Evolutionary conservation across 2,797 vertebrate species (phyloP).

Genomic region (Choloepus didactylus): DNA sequence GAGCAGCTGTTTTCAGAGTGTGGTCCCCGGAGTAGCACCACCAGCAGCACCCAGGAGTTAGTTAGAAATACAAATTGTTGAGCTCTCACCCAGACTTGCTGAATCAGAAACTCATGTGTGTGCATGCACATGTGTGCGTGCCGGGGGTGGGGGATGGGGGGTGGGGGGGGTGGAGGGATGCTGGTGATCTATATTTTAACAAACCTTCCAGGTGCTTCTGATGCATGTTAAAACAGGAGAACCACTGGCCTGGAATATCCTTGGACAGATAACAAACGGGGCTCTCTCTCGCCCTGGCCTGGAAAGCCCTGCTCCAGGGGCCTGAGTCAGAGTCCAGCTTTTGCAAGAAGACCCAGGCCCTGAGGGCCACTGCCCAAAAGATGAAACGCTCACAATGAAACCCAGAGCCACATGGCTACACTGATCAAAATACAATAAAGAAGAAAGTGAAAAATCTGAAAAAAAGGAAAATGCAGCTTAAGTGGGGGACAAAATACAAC

Average conservation of each 20-base stretch:
- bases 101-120: neutral
- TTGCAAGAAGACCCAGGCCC: slow-evolving; percentile 74
- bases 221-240: neutral
- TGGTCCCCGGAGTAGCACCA: neutral
- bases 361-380: slow-evolving; percentile 80
- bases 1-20: slow-evolving; percentile 1
- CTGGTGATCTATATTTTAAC: neutral
- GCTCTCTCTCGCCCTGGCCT: slow-evolving; percentile 2
- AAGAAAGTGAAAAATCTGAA: slow-evolving; percentile 86
- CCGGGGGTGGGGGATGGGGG: neutral
- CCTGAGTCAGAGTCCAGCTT: slow-evolving; percentile 69
- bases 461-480: slow-evolving; percentile 86
- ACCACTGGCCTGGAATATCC: neutral
- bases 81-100: neutral
- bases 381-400: slow-evolving; percentile 86
- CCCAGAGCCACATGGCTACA: slow-evolving; percentile 77
- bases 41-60: neutral
- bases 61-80: slow-evolving; percentile 34
- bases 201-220: slow-evolving; percentile 22
- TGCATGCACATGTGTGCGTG: no score
- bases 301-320: slow-evolving; percentile 72
- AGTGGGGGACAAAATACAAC: slow-evolving; percentile 88
- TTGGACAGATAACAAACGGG: neutral
- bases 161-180: no score
- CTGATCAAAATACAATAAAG: slow-evolving; percentile 84